Evolutionary conservation across 1,140 invertebrate genomes (phyloP).

Genomic region (Psix sp.): DNA sequence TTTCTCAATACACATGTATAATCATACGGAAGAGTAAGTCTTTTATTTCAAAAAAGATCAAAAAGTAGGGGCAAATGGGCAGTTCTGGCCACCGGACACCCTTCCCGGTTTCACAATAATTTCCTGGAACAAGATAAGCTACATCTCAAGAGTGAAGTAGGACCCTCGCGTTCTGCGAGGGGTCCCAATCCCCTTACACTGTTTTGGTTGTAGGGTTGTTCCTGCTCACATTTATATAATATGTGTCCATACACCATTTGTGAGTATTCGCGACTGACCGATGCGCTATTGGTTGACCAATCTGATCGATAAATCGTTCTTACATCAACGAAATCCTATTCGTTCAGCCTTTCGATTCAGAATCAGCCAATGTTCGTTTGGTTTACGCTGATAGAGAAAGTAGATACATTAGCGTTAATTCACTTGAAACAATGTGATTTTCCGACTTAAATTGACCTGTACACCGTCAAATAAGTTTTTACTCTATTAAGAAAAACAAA

Average conservation of each 20-base stretch:
- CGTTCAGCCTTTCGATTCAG: slow-evolving; percentile 23
- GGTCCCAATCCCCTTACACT: slow-evolving; percentile 61
- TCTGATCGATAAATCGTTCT: slow-evolving; percentile 75
- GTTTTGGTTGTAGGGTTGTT: slow-evolving; percentile 48
- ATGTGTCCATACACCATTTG: slow-evolving; percentile 36
- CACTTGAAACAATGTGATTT: no score
- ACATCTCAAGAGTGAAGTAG: slow-evolving; percentile 58
- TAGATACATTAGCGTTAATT: no score
- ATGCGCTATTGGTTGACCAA: slow-evolving; percentile 68
- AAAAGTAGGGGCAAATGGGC: slow-evolving; percentile 42
- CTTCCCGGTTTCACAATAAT: slow-evolving; percentile 72
- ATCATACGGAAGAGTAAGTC: no score
- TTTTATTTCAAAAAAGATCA: no score
- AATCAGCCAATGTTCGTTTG: slow-evolving; percentile 50
- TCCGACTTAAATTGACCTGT: no score
- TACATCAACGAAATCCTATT: slow-evolving; percentile 48
- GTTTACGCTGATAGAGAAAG: no score
- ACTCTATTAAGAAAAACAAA: no score
- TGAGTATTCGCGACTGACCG: slow-evolving; percentile 66
- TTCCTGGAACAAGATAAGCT: slow-evolving; percentile 75
- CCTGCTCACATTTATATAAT: slow-evolving; percentile 9
- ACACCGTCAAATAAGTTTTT: no score
- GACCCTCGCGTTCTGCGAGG: slow-evolving; percentile 39
- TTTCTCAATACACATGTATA: no score
- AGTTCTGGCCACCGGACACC: slow-evolving; percentile 48